Base-by-base conservation (phyloP, 2,797 vertebrate species). In the Spatula versicolor region DNA sequence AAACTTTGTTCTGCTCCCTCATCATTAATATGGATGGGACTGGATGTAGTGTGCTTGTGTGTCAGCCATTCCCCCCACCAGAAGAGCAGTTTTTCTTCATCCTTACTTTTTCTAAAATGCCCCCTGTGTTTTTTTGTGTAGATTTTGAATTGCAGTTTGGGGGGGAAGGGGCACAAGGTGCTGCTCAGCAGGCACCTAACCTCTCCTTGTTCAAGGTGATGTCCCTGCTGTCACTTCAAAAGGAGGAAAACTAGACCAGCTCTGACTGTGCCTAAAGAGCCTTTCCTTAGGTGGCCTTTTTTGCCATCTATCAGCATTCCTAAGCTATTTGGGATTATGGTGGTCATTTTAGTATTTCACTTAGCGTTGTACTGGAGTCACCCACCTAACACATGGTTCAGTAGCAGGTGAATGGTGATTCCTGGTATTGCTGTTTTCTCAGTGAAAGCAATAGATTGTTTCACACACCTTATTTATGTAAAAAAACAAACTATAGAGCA, bases 11-110 rank as follows among this genome's bases (percentile, higher is more conserved):
- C 33, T 78, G 15, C 56, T 68, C 12, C 10, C 7, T 2, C 0
- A 18, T 77, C n/a, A 13, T 39, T 31, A 26, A n/a, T 10, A 45
- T 39, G 35, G 62, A 52, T 35, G 39, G 37, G 8, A 37, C 16
- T 37, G 37, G 6, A 26, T 8, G 14, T 20, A 0, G 1, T 22
- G 11, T 52, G 69, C 30, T 26, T 67, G 2, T 7, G 9, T 20
- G 13, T 50, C 52, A 81, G 43, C 19, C 13, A 0, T 43, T 76
- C 25, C 5, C 30, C 8, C 13, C 25, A 48, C 4, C 22, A 9
- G 6, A 50, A 81, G 26, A 86, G 26, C 23, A 55, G 9, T 21
- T 66, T 73, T 52, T 60, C 30, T 19, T 25, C 6, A 62, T 45
- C 23, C 9, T 16, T 86, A 26, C 31, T 46, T 26, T 37, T 67